These are phyloP conservation scores for Apostichopus leukothele DNA, from an alignment of 53 echinoderm and acorn worm genomes.

Conservation along the genomic window DNA sequence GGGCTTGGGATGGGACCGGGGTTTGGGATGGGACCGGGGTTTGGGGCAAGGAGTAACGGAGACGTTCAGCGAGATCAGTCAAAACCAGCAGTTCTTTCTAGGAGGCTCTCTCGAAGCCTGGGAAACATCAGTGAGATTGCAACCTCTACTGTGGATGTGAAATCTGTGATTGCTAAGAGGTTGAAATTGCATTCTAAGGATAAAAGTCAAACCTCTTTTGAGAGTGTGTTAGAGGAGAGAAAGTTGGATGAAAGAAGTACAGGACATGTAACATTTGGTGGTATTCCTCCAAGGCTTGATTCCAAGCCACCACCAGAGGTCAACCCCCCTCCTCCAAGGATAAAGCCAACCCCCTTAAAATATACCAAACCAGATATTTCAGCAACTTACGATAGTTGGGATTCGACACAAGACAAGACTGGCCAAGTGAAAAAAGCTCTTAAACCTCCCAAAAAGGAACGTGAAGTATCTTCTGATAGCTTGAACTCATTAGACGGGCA, in stretches of 20 bases:
- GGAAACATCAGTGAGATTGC: conserved; percentile 29
- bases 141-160: not conserved
- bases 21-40: not conserved
- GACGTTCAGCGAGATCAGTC: not conserved
- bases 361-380: not conserved
- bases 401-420: not conserved
- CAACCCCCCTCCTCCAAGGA: not conserved
- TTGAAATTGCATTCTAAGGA: not conserved
- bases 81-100: conserved; percentile 15
- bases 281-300: not conserved
- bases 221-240: not conserved
- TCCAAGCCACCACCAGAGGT: not conserved
- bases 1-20: not conserved
- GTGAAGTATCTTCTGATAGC: not conserved
- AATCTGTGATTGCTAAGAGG: not conserved
- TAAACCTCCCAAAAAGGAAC: not conserved
- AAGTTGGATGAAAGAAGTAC: not conserved
- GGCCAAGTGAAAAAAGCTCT: not conserved
- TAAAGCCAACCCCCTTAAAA: not conserved
- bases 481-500: not conserved
- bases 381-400: not conserved
- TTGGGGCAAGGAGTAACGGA: not conserved
- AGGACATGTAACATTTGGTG: not conserved
- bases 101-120: conserved; percentile 36
- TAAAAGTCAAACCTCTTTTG: not conserved